A percentile compares a stretch with the other conserved stretches of the same genome.
Evolutionary conservation across 2,888 invertebrate genomes (phyloP).

Genomic region (Platycheirus rosarum): DNA sequence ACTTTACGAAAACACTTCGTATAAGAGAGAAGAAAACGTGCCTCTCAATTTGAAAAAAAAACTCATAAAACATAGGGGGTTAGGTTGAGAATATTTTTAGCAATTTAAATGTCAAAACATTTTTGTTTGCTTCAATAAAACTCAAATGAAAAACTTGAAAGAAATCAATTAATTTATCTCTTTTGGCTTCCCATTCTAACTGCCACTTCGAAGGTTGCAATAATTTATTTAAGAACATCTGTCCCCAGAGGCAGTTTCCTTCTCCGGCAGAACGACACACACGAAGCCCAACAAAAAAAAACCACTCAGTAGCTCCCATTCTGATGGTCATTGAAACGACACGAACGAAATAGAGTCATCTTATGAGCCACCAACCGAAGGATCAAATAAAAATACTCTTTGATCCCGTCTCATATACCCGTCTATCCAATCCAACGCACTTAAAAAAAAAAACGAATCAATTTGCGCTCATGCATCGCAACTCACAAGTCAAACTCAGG

Average conservation of each 20-base stretch:
- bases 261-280: conserved; percentile 40
- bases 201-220: not conserved
- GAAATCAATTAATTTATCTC: not conserved
- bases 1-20: too few species aligned
- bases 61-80: too few species aligned
- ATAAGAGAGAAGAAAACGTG: too few species aligned
- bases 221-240: conserved; percentile 47
- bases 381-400: not conserved
- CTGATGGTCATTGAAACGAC: conserved; percentile 3
- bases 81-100: too few species aligned
- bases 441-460: not conserved
- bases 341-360: conserved; percentile 61
- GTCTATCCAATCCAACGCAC: not conserved
- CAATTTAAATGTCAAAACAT: too few species aligned
- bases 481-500: conserved; percentile 32
- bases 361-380: conserved; percentile 5
- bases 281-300: conserved; percentile 8
- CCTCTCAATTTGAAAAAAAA: too few species aligned
- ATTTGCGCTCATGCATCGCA: conserved; percentile 9
- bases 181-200: too few species aligned
- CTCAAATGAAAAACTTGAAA: not conserved
- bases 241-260: conserved; percentile 35
- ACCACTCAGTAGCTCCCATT: conserved; percentile 3
- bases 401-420: conserved; percentile 35
- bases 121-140: too few species aligned